Evolutionary conservation across 2,888 invertebrate species (phyloP), one percentile per base, ranked within the genome.

Genomic region (Smittia sp.): DNA sequence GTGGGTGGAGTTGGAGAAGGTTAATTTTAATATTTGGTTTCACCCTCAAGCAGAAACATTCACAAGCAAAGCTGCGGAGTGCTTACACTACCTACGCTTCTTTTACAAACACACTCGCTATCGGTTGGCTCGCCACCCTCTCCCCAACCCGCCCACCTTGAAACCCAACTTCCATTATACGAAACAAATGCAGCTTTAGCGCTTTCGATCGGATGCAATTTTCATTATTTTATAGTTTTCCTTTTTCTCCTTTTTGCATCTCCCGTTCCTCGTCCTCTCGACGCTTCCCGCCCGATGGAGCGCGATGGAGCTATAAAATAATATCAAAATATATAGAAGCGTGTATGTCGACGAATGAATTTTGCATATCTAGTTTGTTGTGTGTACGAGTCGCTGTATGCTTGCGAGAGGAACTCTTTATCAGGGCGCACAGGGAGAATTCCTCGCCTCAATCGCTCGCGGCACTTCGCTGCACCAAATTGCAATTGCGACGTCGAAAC

Each of bases 211-310:
- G 46, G 46, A 46, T 46, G 46, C 46, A 46, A 46, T 46, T 46
- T 46, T 46, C 46, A 46, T 46, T 46, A 46, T 46, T 46, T 46
- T 46, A n/a, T n/a, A 46, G 46, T 46, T 46, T 46, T 46, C 46
- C 46, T 46, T 46, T 46, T 46, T 32, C 32, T 46, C 46, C n/a
- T n/a, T 46, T 15, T 46, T n/a, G 46, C 46, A 11, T 46, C 46
- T 11, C 46, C 15, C 46, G 11, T 46, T 46, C 46, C 11, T 15
- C 46, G n/a, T 46, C 11, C 15, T 46, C 46, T 1, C n/a, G n/a
- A 46, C 3, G 15, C 46, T 46, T n/a, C 46, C n/a, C 6, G 6
- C n/a, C 11, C 46, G 4, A 46, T 46, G 46, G 11, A 46, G 15
- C 11, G 11, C 11, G 46, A 46, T 32, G 46, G 15, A 46, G 46